Percentiles rank a stretch among this genome's conserved stretches.
These are phyloP conservation scores for Aphelocoma californica DNA, from an alignment of 2,797 vertebrate species.

Conservation along the genomic window DNA sequence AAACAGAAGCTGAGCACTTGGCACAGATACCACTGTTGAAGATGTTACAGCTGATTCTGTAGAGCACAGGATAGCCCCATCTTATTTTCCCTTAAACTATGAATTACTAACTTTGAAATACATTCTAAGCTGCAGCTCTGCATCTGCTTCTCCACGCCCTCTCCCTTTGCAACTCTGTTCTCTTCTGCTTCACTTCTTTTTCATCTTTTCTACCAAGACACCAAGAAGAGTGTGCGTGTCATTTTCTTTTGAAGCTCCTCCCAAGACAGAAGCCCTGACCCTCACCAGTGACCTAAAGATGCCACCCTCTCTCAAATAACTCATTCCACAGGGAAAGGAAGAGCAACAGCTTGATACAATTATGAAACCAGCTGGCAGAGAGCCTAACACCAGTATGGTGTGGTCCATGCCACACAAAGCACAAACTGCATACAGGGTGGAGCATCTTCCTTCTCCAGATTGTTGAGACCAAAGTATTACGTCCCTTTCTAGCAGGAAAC, in stretches of 20 bases:
- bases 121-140: background rate
- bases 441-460: background rate
- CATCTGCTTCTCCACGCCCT: background rate
- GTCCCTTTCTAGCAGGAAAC: background rate
- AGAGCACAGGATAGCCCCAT: background rate
- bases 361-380: background rate
- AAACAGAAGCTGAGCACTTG: background rate
- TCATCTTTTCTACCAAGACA: background rate
- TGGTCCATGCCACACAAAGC: background rate
- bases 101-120: background rate
- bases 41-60: background rate
- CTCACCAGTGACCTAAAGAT: background rate
- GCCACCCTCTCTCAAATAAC: background rate
- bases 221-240: background rate
- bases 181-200: background rate
- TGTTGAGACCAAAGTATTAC: background rate
- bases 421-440: background rate
- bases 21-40: background rate
- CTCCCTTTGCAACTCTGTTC: background rate
- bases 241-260: background rate
- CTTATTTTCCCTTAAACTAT: background rate
- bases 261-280: background rate
- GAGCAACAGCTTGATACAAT: rapidly evolving
- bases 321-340: background rate
- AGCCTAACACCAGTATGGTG: too few species aligned